Base-by-base conservation (phyloP, 2,888 invertebrate genomes). In the Dexiosoma caninum region DNA sequence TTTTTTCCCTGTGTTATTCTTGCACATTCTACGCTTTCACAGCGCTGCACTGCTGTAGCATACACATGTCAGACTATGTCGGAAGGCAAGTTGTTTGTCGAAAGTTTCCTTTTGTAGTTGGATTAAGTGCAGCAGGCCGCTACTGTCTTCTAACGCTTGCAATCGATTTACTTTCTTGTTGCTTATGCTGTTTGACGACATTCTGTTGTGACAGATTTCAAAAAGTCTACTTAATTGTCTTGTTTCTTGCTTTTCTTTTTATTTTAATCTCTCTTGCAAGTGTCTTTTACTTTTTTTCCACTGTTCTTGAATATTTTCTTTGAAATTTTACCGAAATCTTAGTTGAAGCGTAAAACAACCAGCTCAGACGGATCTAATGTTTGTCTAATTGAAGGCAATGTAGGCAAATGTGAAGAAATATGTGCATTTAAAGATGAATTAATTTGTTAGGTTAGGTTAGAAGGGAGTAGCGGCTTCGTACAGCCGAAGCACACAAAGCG, bases 61-160 rank as follows among this genome's bases (percentile, higher is more conserved):
- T 37, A 66, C 35, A 53, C 37, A 53, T 40, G 32, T 8, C 30
- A 40, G 55, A 59, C 79, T 72, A 19, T 70, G 59, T 71, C 78
- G 80, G 81, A 83, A 82, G 84, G 79, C 84, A 83, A 86, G 84
- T 85, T 87, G 87, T 87, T 87, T 86, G 86, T 86, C 85, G 85
- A 84, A 84, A 83, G 85, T 86, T 87, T 86, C 85, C 86, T 84
- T 84, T 84, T 81, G 72, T 74, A 57, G 44, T 51, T 82, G 85
- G 59, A 72, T 86, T 85, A 86, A 87, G 85, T 85, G 85, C 79
- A 83, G 21, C 49, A 59, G 49, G 9, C n/a, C 40, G n/a, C 16
- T 49, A 10, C 27, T 27, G 2, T 49, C 1, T 12, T 19, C 10
- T 27, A n/a, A 7, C 14, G 46, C 21, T 44, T 51, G 53, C 46